Conservation (phyloP, 35 echinoderm and acorn worm genomes). For the Strongylocentrotus purpuratus region DNA sequence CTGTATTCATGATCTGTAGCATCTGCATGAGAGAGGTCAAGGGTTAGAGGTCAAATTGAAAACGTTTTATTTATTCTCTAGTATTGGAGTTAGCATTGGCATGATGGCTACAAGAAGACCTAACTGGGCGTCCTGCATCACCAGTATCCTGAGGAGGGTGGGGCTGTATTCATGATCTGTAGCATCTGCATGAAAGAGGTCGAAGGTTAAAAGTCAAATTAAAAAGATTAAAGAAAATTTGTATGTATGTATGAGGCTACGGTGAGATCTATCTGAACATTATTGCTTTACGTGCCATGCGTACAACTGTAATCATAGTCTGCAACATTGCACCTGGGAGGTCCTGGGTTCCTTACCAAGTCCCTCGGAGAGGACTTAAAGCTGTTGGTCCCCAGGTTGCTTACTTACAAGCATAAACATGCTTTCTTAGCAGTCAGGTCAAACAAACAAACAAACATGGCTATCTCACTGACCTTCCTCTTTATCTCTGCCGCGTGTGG, state of each 20-base stretch:
- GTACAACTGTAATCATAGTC: constrained; percentile 80
- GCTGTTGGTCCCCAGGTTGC: no score
- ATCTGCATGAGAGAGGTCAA: neutral
- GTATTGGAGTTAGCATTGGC: constrained; percentile 64
- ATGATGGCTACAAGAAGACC: constrained; percentile 93
- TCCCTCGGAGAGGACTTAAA: no score
- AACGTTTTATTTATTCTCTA: neutral
- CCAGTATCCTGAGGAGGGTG: constrained; percentile 86
- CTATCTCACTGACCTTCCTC: constrained; percentile 69
- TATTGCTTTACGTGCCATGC: constrained; percentile 88
- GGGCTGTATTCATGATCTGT: constrained; percentile 73
- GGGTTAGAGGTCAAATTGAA: neutral
- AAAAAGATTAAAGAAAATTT: neutral
- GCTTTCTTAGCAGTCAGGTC: no score
- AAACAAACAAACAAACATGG: neutral
- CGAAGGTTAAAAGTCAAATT: neutral
- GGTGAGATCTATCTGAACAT: constrained; percentile 86
- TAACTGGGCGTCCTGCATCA: constrained; percentile 94
- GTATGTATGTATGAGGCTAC: constrained; percentile 80
- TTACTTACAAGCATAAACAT: no score
- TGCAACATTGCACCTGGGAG: constrained; percentile 6
- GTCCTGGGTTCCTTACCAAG: no score
- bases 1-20: constrained; percentile 71
- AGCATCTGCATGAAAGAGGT: constrained; percentile 6
- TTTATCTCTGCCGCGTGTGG: constrained; percentile 55